phyloP scores from a whole-genome alignment of 2,888 invertebrate genomes.

The Eupsilia transversa region DNA sequence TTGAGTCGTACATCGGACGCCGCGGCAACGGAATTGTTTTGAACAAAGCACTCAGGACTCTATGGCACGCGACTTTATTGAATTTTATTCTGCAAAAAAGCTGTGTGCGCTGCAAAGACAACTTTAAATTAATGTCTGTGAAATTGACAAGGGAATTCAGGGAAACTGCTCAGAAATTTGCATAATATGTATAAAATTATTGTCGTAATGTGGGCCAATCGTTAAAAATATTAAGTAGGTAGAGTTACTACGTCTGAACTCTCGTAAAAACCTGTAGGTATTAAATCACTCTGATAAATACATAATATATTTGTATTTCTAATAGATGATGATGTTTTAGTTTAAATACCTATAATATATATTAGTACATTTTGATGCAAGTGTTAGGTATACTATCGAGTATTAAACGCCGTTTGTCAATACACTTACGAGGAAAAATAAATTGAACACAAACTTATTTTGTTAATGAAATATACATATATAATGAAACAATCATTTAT shows the following conservation, averaged over 20 bases:
- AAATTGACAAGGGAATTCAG: constrained; percentile 33
- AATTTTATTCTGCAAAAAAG: constrained; percentile 61
- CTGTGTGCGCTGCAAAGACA: constrained; percentile 49
- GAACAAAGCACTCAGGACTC: constrained; percentile 59
- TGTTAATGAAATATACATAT: neutral
- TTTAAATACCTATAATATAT: neutral
- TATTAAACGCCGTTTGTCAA: neutral
- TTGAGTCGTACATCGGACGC: constrained; percentile 48
- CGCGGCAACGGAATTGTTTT: constrained; percentile 52
- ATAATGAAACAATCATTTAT: neutral
- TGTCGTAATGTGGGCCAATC: neutral
- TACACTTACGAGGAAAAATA: neutral
- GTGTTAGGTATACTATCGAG: neutral
- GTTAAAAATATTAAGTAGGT: neutral
- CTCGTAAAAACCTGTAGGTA: neutral
- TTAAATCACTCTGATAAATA: neutral
- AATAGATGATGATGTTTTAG: neutral
- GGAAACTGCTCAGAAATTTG: constrained; percentile 1
- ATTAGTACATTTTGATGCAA: neutral
- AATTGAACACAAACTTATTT: neutral
- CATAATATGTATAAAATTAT: neutral
- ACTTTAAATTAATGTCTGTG: constrained; percentile 36
- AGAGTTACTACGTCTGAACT: neutral
- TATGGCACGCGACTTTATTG: constrained; percentile 65
- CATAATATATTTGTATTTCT: neutral